Percentiles rank a stretch among this genome's conserved stretches.
These are phyloP conservation scores for Athetis lepigone DNA, from an alignment of 2,888 invertebrate species.

Conservation along the genomic window DNA sequence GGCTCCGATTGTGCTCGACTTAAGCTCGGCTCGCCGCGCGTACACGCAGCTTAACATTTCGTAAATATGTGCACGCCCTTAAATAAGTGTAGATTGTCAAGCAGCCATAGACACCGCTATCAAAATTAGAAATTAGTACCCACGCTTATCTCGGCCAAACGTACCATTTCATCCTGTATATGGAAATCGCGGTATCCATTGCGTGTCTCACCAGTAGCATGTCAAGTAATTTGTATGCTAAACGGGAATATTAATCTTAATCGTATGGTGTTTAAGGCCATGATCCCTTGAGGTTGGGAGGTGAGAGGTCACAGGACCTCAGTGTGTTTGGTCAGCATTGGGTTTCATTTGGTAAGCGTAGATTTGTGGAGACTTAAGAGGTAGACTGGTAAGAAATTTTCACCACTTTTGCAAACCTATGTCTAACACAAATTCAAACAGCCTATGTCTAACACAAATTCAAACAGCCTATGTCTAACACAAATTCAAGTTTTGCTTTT, in stretches of 20 bases:
- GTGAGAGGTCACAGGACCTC: conserved; percentile 32
- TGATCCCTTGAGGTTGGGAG: conserved; percentile 22
- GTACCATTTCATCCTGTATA: conserved; percentile 19
- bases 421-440: too few species aligned
- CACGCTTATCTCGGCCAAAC: conserved; percentile 1
- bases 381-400: too few species aligned
- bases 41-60: too few species aligned
- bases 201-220: conserved; percentile 23
- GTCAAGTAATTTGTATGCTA: conserved; percentile 19
- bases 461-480: too few species aligned
- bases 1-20: too few species aligned
- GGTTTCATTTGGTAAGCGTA: conserved; percentile 33
- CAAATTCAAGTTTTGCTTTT: too few species aligned
- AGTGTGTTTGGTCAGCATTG: conserved; percentile 17
- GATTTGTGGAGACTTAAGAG: conserved; percentile 7
- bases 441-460: too few species aligned
- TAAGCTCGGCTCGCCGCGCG: too few species aligned
- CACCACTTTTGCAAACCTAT: too few species aligned
- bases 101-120: too few species aligned
- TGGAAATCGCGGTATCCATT: conserved; percentile 34
- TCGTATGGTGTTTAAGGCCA: conserved; percentile 17
- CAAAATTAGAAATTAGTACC: neutral
- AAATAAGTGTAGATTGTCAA: neutral
- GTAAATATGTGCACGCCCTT: too few species aligned
- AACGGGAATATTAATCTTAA: conserved; percentile 36